A percentile compares a stretch with the other conserved stretches of the same genome.
phyloP scores from a whole-genome alignment of 2,797 vertebrate genomes.

The Acomys russatus region DNA sequence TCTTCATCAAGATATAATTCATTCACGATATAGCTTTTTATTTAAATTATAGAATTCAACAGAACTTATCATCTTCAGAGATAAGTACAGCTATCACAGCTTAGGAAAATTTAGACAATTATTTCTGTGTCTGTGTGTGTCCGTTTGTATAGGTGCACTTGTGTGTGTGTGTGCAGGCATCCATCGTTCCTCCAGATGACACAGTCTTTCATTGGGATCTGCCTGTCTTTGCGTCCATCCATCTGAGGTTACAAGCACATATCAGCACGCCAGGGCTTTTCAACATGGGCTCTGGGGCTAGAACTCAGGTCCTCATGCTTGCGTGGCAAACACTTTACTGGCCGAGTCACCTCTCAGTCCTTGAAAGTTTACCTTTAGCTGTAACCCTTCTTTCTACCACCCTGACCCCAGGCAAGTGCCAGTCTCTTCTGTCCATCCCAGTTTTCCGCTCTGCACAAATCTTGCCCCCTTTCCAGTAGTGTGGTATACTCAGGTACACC shows the following conservation, averaged over 20 bases:
- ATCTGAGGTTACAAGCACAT: background rate
- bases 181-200: background rate
- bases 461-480: background rate
- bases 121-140: background rate
- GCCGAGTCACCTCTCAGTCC: background rate
- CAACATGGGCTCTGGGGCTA: background rate
- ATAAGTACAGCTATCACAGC: background rate
- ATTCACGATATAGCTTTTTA: background rate
- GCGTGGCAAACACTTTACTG: background rate
- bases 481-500: rapidly evolving
- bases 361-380: background rate
- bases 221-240: background rate
- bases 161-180: background rate
- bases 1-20: background rate
- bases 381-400: rapidly evolving
- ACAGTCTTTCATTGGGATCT: background rate
- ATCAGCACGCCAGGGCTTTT: background rate
- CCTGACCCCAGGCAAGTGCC: background rate
- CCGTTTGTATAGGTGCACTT: background rate
- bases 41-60: background rate
- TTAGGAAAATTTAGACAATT: background rate
- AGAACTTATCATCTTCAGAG: background rate
- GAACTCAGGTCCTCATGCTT: background rate
- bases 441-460: background rate
- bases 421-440: rapidly evolving